phyloP scores from a whole-genome alignment of 1,140 invertebrate genomes.

The Frieseomelitta varia region DNA sequence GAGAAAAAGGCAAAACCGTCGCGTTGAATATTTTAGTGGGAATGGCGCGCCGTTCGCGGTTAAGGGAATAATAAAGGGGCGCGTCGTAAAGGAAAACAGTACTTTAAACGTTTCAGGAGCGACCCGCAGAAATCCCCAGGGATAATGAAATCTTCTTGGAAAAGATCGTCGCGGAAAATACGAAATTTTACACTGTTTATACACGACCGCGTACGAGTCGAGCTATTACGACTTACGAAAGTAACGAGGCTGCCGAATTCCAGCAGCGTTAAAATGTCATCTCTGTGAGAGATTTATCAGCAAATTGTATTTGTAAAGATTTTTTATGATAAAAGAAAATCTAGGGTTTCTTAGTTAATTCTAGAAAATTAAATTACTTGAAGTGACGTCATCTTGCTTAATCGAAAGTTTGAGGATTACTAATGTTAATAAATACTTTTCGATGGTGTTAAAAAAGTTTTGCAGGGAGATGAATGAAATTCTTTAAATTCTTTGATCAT shows the following conservation, averaged over 20 bases:
- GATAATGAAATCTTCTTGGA: conserved; percentile 1
- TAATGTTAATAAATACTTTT: too few relatives aligned
- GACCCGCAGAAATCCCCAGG: not conserved
- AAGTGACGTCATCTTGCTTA: too few relatives aligned
- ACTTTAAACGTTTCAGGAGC: conserved; percentile 12
- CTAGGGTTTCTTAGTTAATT: too few relatives aligned
- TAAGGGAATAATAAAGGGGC: conserved; percentile 33
- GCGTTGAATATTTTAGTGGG: conserved; percentile 36
- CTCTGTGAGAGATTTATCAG: too few relatives aligned
- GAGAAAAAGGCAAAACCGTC: not conserved
- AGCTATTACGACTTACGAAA: not conserved
- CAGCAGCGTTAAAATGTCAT: not conserved
- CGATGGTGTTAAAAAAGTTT: too few relatives aligned
- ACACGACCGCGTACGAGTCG: too few relatives aligned
- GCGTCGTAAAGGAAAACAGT: conserved; percentile 8
- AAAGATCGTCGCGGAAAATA: not conserved
- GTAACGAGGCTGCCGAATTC: not conserved
- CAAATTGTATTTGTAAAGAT: too few relatives aligned
- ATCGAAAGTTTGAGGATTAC: too few relatives aligned
- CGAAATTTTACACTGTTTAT: not conserved
- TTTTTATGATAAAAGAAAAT: too few relatives aligned
- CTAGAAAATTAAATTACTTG: too few relatives aligned
- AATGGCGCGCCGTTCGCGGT: conserved; percentile 5
- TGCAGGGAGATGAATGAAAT: too few relatives aligned
- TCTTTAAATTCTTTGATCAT: too few relatives aligned